Percentiles rank a stretch among this genome's conserved stretches.
These are phyloP conservation scores for Esox masquinongy DNA, from an alignment of 2,797 vertebrate species.

Conservation along the genomic window DNA sequence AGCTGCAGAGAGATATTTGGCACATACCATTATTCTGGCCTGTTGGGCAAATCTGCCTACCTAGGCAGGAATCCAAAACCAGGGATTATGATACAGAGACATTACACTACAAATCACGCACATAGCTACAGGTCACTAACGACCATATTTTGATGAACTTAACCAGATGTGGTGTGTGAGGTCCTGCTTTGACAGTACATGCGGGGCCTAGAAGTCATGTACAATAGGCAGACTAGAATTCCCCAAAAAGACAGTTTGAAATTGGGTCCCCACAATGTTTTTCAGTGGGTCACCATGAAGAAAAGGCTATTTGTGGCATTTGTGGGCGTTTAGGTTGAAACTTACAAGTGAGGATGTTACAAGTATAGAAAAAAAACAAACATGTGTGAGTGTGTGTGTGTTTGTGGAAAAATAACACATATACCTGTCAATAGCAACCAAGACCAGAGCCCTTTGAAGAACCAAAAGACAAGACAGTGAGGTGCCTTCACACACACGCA, in stretches of 20 bases:
- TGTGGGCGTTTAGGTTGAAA: too few species aligned
- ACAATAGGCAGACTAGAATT: too few species aligned
- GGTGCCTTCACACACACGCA: not conserved
- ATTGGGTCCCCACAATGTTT: too few species aligned
- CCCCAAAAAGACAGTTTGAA: too few species aligned
- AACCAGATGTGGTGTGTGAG: too few species aligned
- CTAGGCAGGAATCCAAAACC: slow-evolving; percentile 26
- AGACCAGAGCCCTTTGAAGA: not conserved
- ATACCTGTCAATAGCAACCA: not conserved
- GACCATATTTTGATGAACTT: not conserved
- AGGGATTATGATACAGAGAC: slow-evolving; percentile 12
- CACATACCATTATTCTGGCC: slow-evolving; percentile 11
- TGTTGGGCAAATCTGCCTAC: slow-evolving; percentile 33
- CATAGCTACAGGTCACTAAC: not conserved
- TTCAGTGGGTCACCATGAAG: too few species aligned
- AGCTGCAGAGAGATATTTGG: not conserved
- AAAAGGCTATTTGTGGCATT: too few species aligned
- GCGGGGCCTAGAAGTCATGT: too few species aligned
- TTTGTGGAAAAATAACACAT: not conserved
- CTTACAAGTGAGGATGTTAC: too few species aligned
- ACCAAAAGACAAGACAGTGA: not conserved
- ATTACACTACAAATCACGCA: not conserved
- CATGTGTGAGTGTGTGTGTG: too few species aligned
- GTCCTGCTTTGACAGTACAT: too few species aligned
- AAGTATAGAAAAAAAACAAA: too few species aligned